Evolutionary conservation across 2,113 vertebrate genomes (phyloP).

Genomic region (Loxodonta africana): DNA sequence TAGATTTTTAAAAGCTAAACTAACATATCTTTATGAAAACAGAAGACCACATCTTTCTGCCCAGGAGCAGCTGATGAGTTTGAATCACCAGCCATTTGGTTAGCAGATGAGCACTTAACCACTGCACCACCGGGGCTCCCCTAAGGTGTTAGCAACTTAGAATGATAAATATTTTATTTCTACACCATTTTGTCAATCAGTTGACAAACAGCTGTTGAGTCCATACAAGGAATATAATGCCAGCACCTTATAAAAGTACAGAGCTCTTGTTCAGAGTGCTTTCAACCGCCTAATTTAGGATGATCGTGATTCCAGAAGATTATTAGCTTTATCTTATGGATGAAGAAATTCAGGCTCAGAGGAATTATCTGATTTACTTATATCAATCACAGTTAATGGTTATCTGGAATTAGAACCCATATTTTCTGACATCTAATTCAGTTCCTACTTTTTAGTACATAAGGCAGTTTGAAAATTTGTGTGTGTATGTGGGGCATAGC

Average conservation of each 20-base stretch:
- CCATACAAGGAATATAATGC: background rate
- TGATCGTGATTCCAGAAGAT: background rate
- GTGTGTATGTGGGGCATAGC: background rate
- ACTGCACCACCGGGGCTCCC: too few species aligned
- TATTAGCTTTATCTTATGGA: slow-evolving; percentile 16
- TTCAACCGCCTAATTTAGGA: background rate
- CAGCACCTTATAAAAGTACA: background rate
- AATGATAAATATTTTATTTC: background rate
- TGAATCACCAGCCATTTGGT: too few species aligned
- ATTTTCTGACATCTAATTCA: slow-evolving; percentile 2
- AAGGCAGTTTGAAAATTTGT: background rate
- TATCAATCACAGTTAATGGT: background rate
- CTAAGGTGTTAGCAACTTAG: background rate
- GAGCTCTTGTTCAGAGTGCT: background rate
- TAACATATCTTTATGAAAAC: background rate
- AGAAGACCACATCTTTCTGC: too few species aligned
- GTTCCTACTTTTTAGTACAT: background rate
- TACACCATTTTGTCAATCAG: background rate
- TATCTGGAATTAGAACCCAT: background rate
- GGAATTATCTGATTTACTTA: background rate
- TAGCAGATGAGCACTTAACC: too few species aligned
- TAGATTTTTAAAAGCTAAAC: background rate
- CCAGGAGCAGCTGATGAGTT: too few species aligned
- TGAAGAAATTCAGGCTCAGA: background rate
- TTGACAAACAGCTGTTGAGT: background rate